Conservation (phyloP, 1,140 invertebrate species). For the Lepidurus packardi region DNA sequence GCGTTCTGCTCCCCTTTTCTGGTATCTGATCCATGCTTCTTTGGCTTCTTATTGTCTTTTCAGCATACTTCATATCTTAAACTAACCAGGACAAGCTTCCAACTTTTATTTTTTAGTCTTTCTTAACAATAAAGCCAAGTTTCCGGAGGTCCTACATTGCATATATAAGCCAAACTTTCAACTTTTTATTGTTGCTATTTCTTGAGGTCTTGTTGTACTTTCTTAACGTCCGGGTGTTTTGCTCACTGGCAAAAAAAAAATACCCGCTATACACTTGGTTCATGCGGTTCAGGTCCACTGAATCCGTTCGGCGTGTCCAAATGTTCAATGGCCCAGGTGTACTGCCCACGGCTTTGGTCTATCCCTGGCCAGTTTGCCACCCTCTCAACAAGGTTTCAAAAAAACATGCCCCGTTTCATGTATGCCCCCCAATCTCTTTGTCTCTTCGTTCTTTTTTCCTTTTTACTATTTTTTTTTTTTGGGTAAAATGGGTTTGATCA, state of each 20-base stretch:
- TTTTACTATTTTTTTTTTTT: not conserved
- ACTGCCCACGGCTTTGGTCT: not conserved
- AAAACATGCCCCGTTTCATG: not conserved
- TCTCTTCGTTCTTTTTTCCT: not conserved
- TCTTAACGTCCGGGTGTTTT: no score
- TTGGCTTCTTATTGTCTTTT: no score
- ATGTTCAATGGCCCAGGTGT: slow-evolving; percentile 21
- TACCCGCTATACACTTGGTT: not conserved
- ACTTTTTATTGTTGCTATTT: no score
- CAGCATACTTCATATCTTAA: no score
- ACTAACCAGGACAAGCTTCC: no score
- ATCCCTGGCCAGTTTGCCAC: not conserved
- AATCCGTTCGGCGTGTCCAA: slow-evolving; percentile 8
- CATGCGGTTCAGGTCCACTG: not conserved
- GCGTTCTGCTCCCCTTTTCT: no score
- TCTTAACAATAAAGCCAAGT: no score
- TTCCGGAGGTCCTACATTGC: no score
- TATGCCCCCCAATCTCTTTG: not conserved
- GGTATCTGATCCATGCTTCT: no score
- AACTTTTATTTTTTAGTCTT: no score
- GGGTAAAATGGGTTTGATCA: not conserved
- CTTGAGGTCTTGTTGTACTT: no score
- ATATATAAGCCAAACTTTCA: no score
- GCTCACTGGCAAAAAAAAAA: not conserved
- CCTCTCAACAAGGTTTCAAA: not conserved